Evolutionary conservation across 1,140 invertebrate genomes (phyloP), one percentile per base, ranked within the genome.

Genomic region (Belonocnema kinseyi): DNA sequence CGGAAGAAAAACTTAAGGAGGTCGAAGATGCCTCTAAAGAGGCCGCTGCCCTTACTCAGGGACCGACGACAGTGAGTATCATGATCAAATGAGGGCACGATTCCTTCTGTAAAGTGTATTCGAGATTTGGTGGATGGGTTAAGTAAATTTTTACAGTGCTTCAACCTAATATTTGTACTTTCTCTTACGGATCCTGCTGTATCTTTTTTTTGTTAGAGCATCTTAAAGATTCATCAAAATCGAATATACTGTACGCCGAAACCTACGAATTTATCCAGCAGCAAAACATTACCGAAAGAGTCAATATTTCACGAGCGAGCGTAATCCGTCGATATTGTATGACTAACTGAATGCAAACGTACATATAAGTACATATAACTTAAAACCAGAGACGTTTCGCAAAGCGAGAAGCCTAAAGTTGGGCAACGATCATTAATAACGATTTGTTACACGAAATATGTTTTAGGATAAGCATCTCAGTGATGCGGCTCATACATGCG

Each of bases 1-100:
- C 96, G 12, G 96, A 97, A 90, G 96, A 97, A 82, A 96, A 95
- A 89, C 92, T 94, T 77, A 94, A 95, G 80, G 93, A 94, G 80
- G 94, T 93, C 46, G 93, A 94, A 53, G 92, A 93, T 56, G 92
- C 93, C 14, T 92, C 93, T n/a, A 94, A 90, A 74, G 88, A 91
- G 54, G 84, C 90, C 74, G 79, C 87, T 74, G 79, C 88, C 40
- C 88, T 90, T 72, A 79, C 87, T 76, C 88, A 88, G 79, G 86
- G 87, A 85, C 86, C 88, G 54, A 85, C 86, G 72, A 83, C 87
- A 86, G 91, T 91, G 86, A 91, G 90, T 92, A 91, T 91, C 66
- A 88, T 90, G 88, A 91, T 91, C 75, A 90, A 91, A 85, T 91
- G 89, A 91, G 87, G 88, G 84, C 86, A 89, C 87, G 88, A 90